phyloP scores from a whole-genome alignment of 64 coral and sea anemone genomes.

The Astreopora myriophthalma region DNA sequence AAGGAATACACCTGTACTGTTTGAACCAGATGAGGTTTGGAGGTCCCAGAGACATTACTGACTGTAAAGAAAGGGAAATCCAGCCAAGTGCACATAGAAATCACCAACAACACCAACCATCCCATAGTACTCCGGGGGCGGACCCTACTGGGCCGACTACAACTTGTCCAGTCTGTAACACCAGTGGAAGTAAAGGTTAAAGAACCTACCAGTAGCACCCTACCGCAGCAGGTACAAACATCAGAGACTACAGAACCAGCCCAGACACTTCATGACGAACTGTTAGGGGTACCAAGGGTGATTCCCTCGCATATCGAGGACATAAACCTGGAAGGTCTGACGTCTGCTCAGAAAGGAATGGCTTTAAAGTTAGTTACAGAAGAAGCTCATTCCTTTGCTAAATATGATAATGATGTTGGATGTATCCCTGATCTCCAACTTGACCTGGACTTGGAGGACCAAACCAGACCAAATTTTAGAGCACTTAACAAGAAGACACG shows the following conservation, averaged over 20 bases:
- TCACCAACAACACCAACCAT: not conserved
- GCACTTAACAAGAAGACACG: not conserved
- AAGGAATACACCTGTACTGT: no score
- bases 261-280: not conserved
- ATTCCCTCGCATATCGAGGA: constrained; percentile 3
- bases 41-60: not conserved
- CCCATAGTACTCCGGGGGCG: not conserved
- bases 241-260: not conserved
- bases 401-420: no score
- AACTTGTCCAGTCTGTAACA: constrained; percentile 12
- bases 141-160: no score
- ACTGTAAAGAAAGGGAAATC: constrained; percentile 8
- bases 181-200: constrained; percentile 3
- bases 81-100: not conserved
- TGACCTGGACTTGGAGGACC: constrained; percentile 16
- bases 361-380: constrained; percentile 6
- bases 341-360: not conserved
- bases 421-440: no score
- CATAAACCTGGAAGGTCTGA: constrained; percentile 36
- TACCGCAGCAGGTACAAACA: not conserved
- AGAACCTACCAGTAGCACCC: not conserved
- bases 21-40: no score
- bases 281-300: not conserved
- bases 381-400: constrained; percentile 41
- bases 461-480: not conserved